A percentile compares a stretch with the other conserved stretches of the same genome.
Evolutionary conservation across 2,113 vertebrate genomes (phyloP).

Genomic region (Gnathonemus longibarbis): DNA sequence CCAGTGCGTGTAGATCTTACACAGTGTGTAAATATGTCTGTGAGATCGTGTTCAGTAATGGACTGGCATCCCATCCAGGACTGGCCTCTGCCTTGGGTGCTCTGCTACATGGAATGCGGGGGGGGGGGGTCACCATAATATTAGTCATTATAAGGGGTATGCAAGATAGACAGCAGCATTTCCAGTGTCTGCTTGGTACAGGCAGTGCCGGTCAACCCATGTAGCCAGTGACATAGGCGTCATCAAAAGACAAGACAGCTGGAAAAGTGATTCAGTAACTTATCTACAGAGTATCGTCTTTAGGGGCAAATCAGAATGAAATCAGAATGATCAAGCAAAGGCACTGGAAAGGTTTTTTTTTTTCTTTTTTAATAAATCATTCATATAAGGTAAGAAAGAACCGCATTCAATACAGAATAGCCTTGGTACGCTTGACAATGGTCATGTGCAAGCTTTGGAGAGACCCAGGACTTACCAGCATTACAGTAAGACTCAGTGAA

Average conservation of each 20-base stretch:
- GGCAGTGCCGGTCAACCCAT: neutral
- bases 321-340: neutral
- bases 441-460: neutral
- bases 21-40: neutral
- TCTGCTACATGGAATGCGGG: neutral
- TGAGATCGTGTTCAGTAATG: neutral
- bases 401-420: neutral
- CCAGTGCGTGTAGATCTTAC: neutral
- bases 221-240: neutral
- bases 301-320: neutral
- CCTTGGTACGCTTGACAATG: neutral
- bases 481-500: neutral
- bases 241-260: neutral
- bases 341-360: neutral
- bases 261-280: neutral
- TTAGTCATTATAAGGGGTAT: neutral
- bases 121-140: neutral
- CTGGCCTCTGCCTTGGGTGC: neutral
- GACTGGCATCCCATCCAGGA: neutral
- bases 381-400: neutral
- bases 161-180: neutral
- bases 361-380: neutral
- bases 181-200: neutral
- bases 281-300: neutral
- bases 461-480: neutral